These are phyloP conservation scores for Drosophila melanosoma DNA, from an alignment of 2,888 invertebrate species.

Conservation along the genomic window DNA sequence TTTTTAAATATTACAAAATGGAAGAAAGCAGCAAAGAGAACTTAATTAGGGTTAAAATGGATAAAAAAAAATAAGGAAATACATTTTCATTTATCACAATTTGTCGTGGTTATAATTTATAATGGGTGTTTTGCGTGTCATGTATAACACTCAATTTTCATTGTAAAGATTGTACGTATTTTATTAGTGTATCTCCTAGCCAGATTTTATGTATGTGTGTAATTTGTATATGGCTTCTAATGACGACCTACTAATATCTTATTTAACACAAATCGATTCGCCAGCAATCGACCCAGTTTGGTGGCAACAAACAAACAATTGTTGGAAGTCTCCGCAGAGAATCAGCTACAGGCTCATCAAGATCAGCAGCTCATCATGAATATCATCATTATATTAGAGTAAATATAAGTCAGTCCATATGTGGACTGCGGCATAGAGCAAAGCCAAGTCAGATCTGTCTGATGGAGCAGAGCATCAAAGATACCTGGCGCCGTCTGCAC, in stretches of 20 bases:
- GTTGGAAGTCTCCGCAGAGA: conserved; percentile 26
- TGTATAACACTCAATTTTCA: not conserved
- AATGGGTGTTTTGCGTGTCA: not conserved
- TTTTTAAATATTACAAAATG: not conserved
- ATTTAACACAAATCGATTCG: conserved; percentile 47
- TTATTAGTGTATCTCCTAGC: not conserved
- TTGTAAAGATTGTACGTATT: not conserved
- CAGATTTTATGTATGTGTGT: not conserved
- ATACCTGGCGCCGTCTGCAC: conserved; percentile 28
- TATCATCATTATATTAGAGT: conserved; percentile 15
- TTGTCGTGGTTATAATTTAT: not conserved
- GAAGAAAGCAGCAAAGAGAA: not conserved
- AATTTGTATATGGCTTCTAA: conserved; percentile 30
- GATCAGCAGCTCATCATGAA: conserved; percentile 20
- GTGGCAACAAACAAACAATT: conserved; percentile 32
- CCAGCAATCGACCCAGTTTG: conserved; percentile 58
- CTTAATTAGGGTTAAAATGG: not conserved
- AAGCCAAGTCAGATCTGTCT: conserved; percentile 5
- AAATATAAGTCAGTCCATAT: not conserved
- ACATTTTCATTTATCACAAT: not conserved
- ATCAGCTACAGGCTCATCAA: conserved; percentile 12
- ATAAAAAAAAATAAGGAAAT: not conserved
- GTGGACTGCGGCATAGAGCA: conserved; percentile 25
- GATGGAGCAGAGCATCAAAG: conserved; percentile 45
- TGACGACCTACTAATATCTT: conserved; percentile 61